Evolutionary conservation across 2,888 invertebrate genomes (phyloP).

Genomic region (Lymantria dispar): DNA sequence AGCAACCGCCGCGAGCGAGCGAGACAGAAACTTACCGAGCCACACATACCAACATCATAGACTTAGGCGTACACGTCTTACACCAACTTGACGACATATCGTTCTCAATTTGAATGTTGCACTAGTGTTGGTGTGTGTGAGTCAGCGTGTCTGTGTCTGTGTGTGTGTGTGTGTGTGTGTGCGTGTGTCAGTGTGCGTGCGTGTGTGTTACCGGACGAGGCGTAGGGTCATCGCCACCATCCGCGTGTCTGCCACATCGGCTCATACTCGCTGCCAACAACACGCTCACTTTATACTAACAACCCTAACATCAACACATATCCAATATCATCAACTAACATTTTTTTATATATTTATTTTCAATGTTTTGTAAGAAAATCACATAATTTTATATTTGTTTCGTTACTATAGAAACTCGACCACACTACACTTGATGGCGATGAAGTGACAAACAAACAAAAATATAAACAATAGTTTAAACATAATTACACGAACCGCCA

Average conservation of each 20-base stretch:
- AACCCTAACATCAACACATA: conserved; percentile 8
- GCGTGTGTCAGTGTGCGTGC: conserved; percentile 6
- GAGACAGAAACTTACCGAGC: conserved; percentile 6
- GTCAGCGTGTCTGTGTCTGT: background rate
- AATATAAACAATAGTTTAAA: conserved; percentile 21
- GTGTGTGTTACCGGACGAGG: conserved; percentile 54
- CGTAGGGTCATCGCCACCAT: conserved; percentile 65
- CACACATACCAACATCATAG: conserved; percentile 5
- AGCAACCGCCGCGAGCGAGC: conserved; percentile 43
- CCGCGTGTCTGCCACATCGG: conserved; percentile 61
- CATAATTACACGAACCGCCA: conserved; percentile 11
- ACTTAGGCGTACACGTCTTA: no score
- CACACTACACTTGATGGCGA: conserved; percentile 28
- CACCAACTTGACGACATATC: background rate
- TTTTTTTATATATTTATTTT: no score
- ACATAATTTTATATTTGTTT: background rate
- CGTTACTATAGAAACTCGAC: conserved; percentile 3
- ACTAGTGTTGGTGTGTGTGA: background rate
- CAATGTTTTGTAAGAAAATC: background rate
- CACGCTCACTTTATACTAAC: conserved; percentile 33
- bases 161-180: conserved; percentile 15
- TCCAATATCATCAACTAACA: no score
- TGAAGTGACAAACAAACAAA: conserved; percentile 33
- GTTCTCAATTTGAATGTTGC: no score
- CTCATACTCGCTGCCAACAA: conserved; percentile 70